Conservation (phyloP, 2,797 vertebrate species). For the Epinephelus malabaricus region DNA sequence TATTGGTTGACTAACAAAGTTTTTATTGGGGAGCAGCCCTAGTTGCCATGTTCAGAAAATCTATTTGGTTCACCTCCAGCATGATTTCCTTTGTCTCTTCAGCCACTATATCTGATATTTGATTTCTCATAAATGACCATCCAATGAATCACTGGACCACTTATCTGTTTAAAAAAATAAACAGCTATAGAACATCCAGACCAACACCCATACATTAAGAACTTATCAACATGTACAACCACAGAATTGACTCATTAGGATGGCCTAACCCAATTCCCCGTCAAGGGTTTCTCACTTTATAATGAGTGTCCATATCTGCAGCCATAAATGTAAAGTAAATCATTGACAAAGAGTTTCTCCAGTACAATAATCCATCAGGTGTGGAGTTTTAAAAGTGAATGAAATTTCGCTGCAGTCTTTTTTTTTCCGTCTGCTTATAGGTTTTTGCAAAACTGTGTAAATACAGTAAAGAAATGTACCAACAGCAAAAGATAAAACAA, state of each 20-base stretch:
- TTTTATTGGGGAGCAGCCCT: too few species aligned
- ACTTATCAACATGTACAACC: neutral
- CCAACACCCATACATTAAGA: neutral
- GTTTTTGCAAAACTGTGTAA: too few species aligned
- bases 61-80: neutral
- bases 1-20: too few species aligned
- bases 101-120: too few species aligned
- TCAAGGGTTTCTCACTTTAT: neutral
- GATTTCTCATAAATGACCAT: too few species aligned
- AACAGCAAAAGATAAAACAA: too few species aligned
- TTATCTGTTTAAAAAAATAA: too few species aligned
- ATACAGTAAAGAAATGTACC: too few species aligned
- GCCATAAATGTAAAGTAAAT: conserved; percentile 14
- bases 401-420: neutral
- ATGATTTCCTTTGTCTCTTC: too few species aligned
- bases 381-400: neutral
- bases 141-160: too few species aligned
- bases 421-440: neutral
- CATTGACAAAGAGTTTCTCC: neutral
- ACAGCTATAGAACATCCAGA: neutral
- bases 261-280: neutral
- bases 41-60: neutral
- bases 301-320: neutral
- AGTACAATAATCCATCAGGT: neutral
- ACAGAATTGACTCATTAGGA: neutral